Base-by-base conservation (phyloP, 2,888 invertebrate species). In the Drosophila pseudotalamancana region DNA sequence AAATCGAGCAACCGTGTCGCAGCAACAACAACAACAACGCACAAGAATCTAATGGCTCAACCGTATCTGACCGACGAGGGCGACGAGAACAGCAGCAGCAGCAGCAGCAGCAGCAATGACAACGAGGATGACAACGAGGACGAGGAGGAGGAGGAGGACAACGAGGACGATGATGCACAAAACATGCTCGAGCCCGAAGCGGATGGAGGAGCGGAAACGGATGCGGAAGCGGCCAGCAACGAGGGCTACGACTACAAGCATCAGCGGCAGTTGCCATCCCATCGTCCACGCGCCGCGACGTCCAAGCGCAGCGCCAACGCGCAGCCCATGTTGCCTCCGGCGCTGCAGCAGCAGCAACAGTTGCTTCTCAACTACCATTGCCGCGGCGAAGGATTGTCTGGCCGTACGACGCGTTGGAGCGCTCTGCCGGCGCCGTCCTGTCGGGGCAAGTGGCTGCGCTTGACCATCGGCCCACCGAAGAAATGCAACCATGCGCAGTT, bases 351-450 rank as follows among this genome's bases (percentile, higher is more conserved):
- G 21, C 56, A 61, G 32, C 69, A 72, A 35, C 67, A 56, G 31
- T 32, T 54, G 64, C 54, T 69, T 27, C 21, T 76, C 11, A 88
- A 75, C 70, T 90, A 90, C 60, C 91, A 91, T 55, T 97, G 97
- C 92, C 95, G 95, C 68, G 97, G 97, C 0, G 97, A 97, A 90
- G 97, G 97, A 0, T 95, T 95, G 2, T 92, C 94, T 25, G 94
- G 94, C 0, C 93, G 95, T 59, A 93, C 94, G 66, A 97, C 97
- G 9, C 93, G 96, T 57, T 97, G 96, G 95, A 95, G 95, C 80
- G 96, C 97, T 29, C 93, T 97, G 27, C 95, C 96, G 42, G 95
- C 95, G n/a, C 95, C 96, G 0, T 96, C 96, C 85, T 97, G 97
- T 91, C 96, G 96, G 87, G 97, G 97, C 32, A 96, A 97, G 90